Conservation (phyloP, 2,797 vertebrate genomes). For the Pseudochirops corinnae region DNA sequence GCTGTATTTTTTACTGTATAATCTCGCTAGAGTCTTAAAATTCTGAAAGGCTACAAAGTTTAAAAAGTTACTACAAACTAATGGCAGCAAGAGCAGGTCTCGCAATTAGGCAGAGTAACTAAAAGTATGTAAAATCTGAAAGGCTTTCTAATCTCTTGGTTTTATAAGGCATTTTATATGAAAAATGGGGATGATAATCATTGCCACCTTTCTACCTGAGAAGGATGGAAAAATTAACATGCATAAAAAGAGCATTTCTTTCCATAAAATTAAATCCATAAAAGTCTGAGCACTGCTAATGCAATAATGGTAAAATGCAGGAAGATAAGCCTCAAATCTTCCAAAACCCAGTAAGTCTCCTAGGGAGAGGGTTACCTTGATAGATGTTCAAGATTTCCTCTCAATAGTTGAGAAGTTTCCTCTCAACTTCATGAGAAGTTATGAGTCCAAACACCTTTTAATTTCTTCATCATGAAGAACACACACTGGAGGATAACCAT, state of each 20-base stretch:
- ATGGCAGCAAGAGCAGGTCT: background rate
- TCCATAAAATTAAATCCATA: conserved; percentile 14
- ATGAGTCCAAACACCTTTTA: background rate
- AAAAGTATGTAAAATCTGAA: conserved; percentile 11
- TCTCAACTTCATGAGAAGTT: background rate
- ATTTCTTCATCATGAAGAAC: background rate
- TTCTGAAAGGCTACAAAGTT: conserved; percentile 21
- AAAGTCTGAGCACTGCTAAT: conserved; percentile 12
- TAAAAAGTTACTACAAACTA: conserved; percentile 15
- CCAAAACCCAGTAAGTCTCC: conserved; percentile 11
- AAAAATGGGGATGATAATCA: background rate
- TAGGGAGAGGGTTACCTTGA: conserved; percentile 1
- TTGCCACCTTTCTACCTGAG: background rate
- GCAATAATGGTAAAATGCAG: conserved; percentile 32
- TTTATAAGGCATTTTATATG: background rate
- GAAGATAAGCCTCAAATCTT: conserved; percentile 33
- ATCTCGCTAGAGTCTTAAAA: background rate
- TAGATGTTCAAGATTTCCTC: conserved; percentile 18
- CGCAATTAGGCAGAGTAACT: background rate
- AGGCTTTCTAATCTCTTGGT: background rate
- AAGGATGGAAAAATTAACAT: conserved; percentile 24
- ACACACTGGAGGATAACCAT: background rate
- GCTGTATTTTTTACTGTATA: background rate
- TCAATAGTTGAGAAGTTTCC: conserved; percentile 10
- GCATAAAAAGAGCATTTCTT: conserved; percentile 5